Evolutionary conservation across 1,140 invertebrate genomes (phyloP), one percentile per base, ranked within the genome.

Genomic region (Pseudobourletiella spinata): DNA sequence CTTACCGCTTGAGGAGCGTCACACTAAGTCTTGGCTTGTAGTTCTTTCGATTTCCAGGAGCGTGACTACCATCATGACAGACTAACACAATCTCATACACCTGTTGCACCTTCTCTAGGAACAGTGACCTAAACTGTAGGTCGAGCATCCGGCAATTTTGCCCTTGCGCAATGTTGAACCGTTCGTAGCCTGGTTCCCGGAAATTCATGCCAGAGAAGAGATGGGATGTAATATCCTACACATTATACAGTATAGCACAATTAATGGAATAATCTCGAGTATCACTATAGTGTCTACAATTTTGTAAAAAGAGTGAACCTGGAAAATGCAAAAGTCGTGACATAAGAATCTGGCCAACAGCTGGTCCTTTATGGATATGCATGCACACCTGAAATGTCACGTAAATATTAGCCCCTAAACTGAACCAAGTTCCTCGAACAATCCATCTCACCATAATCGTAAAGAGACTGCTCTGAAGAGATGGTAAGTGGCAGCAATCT

Each of bases 71-170:
- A n/a, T n/a, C 88, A 73, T 94, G 91, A 28, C 90, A 79, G 3
- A 95, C 90, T 35, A 93, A 84, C 81, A 96, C 95, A 91, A 95
- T 96, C 77, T 96, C 92, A 74, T 93, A 96, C 18, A 96, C 82
- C 77, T 96, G 88, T 66, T 91, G 87, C 29, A 91, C 84, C 78
- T 96, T 96, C 75, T 91, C 86, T 54, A 94, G 74, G 73, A 96
- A 94, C 75, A 86, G 86, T 0, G 83, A 79, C 1, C 84, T 88
- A 62, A 85, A 86, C 73, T 95, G 90, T 1, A 95, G 78, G 73
- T 95, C 95, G 25, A 84, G 80, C 6, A 78, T 77, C 1, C 77
- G 75, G 72, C 91, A 95, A 15, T 83, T 84, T 70, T 86, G 80
- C 30, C 76, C 73, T 0, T 87, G 71, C 16, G 77, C 78, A 24